phyloP scores from a whole-genome alignment of 2,113 vertebrate genomes.

The Aphyosemion australe region DNA sequence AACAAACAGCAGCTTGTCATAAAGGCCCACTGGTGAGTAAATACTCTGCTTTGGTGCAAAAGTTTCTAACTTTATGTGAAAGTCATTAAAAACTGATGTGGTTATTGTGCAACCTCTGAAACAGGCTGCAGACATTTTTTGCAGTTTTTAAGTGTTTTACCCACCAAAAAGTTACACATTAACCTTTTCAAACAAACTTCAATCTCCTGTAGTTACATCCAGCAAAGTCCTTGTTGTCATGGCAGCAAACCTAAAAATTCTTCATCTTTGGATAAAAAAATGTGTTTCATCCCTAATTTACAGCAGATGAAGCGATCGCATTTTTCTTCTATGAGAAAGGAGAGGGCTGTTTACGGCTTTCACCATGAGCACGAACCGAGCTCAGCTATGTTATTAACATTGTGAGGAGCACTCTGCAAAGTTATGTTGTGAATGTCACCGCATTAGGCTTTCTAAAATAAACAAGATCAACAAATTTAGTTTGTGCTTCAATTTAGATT shows the following conservation, averaged over 20 bases:
- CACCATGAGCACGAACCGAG: neutral
- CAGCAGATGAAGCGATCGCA: neutral
- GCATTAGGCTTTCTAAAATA: too few relatives aligned
- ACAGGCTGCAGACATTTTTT: neutral
- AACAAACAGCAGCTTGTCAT: slow-evolving; percentile 31
- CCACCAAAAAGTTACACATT: too few relatives aligned
- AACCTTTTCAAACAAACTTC: neutral
- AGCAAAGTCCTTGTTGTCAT: neutral
- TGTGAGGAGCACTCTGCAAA: too few relatives aligned
- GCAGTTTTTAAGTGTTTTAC: too few relatives aligned
- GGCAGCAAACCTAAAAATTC: neutral
- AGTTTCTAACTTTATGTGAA: neutral
- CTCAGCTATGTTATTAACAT: neutral
- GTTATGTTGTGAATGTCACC: too few relatives aligned
- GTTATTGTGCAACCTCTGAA: slow-evolving; percentile 13
- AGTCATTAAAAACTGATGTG: neutral
- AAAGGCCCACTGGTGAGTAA: neutral
- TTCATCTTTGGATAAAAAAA: neutral
- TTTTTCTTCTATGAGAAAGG: neutral
- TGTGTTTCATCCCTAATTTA: neutral
- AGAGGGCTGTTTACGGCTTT: neutral
- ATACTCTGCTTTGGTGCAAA: neutral
- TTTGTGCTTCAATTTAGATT: neutral
- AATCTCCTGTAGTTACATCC: neutral
- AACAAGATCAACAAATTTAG: neutral